Evolutionary conservation across 2,888 invertebrate species (phyloP).

Genomic region (Metopia argyrocephala): DNA sequence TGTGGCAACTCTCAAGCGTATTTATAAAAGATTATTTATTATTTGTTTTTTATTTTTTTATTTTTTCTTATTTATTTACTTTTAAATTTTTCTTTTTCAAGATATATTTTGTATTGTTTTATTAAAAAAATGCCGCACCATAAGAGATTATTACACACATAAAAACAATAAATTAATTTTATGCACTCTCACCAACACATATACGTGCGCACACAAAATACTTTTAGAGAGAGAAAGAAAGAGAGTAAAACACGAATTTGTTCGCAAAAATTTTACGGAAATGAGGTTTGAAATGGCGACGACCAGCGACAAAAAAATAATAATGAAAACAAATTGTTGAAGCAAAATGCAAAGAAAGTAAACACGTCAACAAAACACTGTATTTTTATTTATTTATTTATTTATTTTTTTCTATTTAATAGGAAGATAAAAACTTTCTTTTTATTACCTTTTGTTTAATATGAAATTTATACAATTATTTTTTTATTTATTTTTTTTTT

Average conservation of each 20-base stretch:
- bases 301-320: not conserved
- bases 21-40: constrained; percentile 12
- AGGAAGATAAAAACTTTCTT: constrained; percentile 5
- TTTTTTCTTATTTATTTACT: constrained; percentile 41
- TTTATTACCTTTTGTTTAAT: too few relatives aligned
- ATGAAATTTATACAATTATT: not conserved
- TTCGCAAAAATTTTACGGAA: constrained; percentile 24
- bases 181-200: not conserved
- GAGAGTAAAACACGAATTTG: not conserved
- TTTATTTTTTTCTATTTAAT: not conserved
- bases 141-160: constrained; percentile 27
- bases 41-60: constrained; percentile 2
- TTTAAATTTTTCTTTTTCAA: constrained; percentile 48
- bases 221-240: not conserved
- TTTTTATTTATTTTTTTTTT: too few relatives aligned
- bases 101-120: constrained; percentile 24
- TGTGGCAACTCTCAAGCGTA: constrained; percentile 26
- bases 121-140: constrained; percentile 50
- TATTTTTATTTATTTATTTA: not conserved
- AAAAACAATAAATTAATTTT: constrained; percentile 24
- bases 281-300: constrained; percentile 30
- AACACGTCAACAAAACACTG: constrained; percentile 56
- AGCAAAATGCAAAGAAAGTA: constrained; percentile 26
- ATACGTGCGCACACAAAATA: not conserved
- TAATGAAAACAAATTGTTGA: constrained; percentile 19